These are phyloP conservation scores for Amaurobius ferox DNA, from an alignment of 2,888 invertebrate species.

Conservation along the genomic window DNA sequence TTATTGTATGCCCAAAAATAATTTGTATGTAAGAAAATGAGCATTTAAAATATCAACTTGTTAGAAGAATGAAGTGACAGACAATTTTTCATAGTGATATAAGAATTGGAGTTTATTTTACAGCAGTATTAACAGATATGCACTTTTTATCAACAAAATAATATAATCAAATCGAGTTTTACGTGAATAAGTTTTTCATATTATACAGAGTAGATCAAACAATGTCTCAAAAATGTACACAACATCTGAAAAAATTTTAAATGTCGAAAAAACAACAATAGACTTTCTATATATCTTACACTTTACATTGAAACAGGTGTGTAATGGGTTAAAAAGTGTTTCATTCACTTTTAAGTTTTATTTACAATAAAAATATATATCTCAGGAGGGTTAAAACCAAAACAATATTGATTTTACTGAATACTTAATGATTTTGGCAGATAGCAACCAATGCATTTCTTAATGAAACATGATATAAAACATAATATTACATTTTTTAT, in stretches of 20 bases:
- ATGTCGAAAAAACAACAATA: conserved; percentile 54
- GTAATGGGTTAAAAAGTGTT: conserved; percentile 56
- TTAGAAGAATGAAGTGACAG: too few species aligned
- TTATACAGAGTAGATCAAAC: conserved; percentile 48
- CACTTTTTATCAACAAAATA: conserved; percentile 61
- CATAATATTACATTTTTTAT: too few species aligned
- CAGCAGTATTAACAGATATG: conserved; percentile 71
- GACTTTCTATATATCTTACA: conserved; percentile 68
- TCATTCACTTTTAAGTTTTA: conserved; percentile 57
- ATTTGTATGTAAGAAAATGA: too few species aligned
- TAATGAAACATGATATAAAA: too few species aligned
- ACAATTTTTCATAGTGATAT: conserved; percentile 67
- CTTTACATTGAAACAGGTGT: conserved; percentile 65
- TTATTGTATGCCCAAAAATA: too few species aligned
- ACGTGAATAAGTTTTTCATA: conserved; percentile 51
- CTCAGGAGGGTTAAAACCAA: conserved; percentile 27
- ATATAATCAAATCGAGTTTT: conserved; percentile 45
- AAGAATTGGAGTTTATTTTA: conserved; percentile 71
- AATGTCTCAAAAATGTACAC: conserved; percentile 55
- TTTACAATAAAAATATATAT: conserved; percentile 70
- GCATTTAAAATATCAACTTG: too few species aligned
- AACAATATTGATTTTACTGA: conserved; percentile 17
- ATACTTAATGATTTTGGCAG: not conserved
- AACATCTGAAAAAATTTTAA: conserved; percentile 51
- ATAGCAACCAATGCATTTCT: not conserved